A percentile compares a stretch with the other conserved stretches of the same genome.
Evolutionary conservation across 1,140 invertebrate genomes (phyloP).

Genomic region (Aporrectodea caliginosa): DNA sequence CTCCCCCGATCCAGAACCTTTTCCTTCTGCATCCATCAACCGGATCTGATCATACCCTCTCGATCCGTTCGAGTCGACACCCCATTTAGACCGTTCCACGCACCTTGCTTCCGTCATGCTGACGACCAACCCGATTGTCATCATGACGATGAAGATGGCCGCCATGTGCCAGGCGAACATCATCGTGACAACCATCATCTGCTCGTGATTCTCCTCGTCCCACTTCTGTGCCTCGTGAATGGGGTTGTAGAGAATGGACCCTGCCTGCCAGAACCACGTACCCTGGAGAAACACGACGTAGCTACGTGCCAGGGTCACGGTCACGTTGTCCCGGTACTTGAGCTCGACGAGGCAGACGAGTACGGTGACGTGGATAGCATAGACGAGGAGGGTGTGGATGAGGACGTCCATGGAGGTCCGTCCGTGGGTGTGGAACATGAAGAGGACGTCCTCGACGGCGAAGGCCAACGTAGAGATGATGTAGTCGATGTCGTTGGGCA

Average conservation of each 20-base stretch:
- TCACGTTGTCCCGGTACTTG: conserved; percentile 42
- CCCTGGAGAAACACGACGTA: conserved; percentile 56
- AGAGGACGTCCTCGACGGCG: conserved; percentile 55
- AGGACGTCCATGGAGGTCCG: conserved; percentile 53
- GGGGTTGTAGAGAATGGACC: conserved; percentile 58
- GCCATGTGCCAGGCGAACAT: conserved; percentile 43
- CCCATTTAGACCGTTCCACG: background rate
- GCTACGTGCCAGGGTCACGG: conserved; percentile 45
- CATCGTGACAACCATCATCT: conserved; percentile 57
- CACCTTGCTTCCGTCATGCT: background rate
- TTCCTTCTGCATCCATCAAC: background rate
- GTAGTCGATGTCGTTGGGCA: conserved; percentile 35
- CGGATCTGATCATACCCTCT: background rate
- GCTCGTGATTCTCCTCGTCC: conserved; percentile 45
- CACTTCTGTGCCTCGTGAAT: conserved; percentile 41
- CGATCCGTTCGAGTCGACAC: background rate
- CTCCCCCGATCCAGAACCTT: background rate
- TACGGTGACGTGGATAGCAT: conserved; percentile 47
- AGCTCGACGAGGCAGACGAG: conserved; percentile 49
- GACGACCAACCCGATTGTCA: conserved; percentile 27
- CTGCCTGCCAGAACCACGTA: conserved; percentile 59
- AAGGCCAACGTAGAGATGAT: conserved; percentile 38
- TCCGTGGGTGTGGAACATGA: conserved; percentile 58
- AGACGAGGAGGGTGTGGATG: conserved; percentile 56
- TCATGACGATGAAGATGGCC: conserved; percentile 20